Evolutionary conservation across 2,113 vertebrate genomes (phyloP).

Genomic region (Tragelaphus scriptus): DNA sequence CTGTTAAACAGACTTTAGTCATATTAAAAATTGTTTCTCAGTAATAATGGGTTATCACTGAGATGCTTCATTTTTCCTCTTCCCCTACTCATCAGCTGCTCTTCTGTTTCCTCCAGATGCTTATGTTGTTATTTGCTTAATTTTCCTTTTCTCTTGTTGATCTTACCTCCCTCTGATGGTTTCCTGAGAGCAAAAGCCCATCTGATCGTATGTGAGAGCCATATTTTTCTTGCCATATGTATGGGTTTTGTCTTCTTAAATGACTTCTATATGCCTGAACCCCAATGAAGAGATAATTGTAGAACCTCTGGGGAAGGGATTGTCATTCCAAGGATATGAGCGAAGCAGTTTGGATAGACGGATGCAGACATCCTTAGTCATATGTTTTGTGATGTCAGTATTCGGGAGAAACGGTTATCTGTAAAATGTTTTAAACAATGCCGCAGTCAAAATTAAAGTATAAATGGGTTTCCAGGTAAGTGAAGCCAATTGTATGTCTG

Average conservation of each 20-base stretch:
- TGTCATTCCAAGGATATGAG: slow-evolving; percentile 4
- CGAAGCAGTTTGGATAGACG: not conserved
- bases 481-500: not conserved
- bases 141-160: slow-evolving; percentile 65
- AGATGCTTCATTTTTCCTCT: slow-evolving; percentile 50
- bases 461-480: not conserved
- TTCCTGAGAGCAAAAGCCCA: slow-evolving; percentile 24
- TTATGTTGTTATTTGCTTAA: slow-evolving; percentile 73
- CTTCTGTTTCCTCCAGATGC: slow-evolving; percentile 74
- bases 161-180: slow-evolving; percentile 62
- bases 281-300: not conserved
- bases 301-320: not conserved
- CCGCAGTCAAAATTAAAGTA: not conserved
- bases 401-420: not conserved
- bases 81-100: slow-evolving; percentile 65
- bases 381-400: not conserved
- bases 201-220: not conserved
- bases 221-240: not conserved
- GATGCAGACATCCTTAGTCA: slow-evolving; percentile 22
- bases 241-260: slow-evolving; percentile 22
- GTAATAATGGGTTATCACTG: slow-evolving; percentile 77
- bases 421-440: not conserved
- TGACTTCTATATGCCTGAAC: not conserved
- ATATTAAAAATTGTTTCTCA: slow-evolving; percentile 67
- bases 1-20: slow-evolving; percentile 68